Percentiles rank a stretch among this genome's conserved stretches.
Conservation (phyloP, 1,140 invertebrate genomes). For the Diachasmimorpha longicaudata region DNA sequence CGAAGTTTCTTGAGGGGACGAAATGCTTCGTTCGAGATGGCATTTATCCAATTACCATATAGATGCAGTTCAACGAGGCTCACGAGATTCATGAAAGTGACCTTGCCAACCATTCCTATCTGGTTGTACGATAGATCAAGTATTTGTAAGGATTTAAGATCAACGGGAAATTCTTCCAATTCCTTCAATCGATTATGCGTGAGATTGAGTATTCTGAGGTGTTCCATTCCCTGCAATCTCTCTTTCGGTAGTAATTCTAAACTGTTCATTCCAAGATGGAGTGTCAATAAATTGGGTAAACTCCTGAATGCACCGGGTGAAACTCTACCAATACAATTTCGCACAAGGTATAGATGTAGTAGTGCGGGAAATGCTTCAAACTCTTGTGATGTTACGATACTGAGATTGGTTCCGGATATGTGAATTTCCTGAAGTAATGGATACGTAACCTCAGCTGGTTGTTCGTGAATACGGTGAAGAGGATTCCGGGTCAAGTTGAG, state of each 20-base stretch:
- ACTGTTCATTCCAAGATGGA: constrained; percentile 85
- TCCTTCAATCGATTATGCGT: constrained; percentile 83
- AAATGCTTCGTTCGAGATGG: constrained; percentile 80
- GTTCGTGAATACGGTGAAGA: constrained; percentile 73
- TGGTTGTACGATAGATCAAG: constrained; percentile 86
- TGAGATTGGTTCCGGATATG: constrained; percentile 82
- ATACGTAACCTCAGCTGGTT: constrained; percentile 68
- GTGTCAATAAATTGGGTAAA: constrained; percentile 75
- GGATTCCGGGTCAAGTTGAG: constrained; percentile 85
- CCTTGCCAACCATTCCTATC: constrained; percentile 76
- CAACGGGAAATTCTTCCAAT: constrained; percentile 81
- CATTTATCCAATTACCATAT: constrained; percentile 82
- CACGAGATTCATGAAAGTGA: constrained; percentile 76
- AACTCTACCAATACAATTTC: constrained; percentile 80
- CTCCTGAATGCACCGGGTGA: constrained; percentile 85
- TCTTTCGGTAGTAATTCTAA: constrained; percentile 86
- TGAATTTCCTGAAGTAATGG: constrained; percentile 81
- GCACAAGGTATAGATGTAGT: constrained; percentile 74
- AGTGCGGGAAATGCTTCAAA: constrained; percentile 86
- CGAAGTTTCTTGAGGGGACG: constrained; percentile 78
- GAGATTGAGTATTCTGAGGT: constrained; percentile 77
- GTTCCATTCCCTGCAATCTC: constrained; percentile 77
- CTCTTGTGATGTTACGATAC: constrained; percentile 84
- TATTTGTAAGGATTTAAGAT: constrained; percentile 77
- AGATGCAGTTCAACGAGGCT: constrained; percentile 79